These are phyloP conservation scores for Elaeidobius kamerunicus DNA, from an alignment of 2,888 invertebrate species.

Conservation along the genomic window DNA sequence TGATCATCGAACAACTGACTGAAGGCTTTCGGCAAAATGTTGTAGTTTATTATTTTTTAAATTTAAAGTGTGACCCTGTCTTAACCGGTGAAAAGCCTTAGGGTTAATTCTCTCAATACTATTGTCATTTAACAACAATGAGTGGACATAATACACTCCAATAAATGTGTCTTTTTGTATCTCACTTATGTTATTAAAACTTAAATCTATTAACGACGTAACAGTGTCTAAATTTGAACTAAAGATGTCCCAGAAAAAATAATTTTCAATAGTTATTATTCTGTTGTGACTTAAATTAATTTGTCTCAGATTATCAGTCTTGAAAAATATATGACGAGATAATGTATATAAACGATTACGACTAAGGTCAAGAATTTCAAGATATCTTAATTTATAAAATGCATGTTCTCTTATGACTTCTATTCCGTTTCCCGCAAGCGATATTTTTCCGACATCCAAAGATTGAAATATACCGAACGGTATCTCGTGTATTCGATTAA, in stretches of 20 bases:
- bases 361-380: constrained; percentile 36
- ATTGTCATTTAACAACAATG: constrained; percentile 32
- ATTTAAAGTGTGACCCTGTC: constrained; percentile 26
- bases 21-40: constrained; percentile 2
- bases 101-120: constrained; percentile 28
- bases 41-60: constrained; percentile 30
- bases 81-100: constrained; percentile 31
- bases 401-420: constrained; percentile 28
- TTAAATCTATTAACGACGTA: constrained; percentile 33
- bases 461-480: constrained; percentile 32
- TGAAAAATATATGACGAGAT: constrained; percentile 31
- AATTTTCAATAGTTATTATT: constrained; percentile 26
- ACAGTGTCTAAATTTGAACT: constrained; percentile 11
- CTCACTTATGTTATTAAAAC: constrained; percentile 33
- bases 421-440: constrained; percentile 34
- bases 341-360: constrained; percentile 32
- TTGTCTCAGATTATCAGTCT: constrained; percentile 32
- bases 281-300: constrained; percentile 35
- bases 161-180: constrained; percentile 31
- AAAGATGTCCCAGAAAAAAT: constrained; percentile 34
- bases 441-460: constrained; percentile 29
- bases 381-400: constrained; percentile 34
- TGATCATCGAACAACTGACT: constrained; percentile 12
- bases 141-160: constrained; percentile 29
- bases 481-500: constrained; percentile 32